Conservation (phyloP, 2,888 invertebrate species). For the Polydesmus complanatus region DNA sequence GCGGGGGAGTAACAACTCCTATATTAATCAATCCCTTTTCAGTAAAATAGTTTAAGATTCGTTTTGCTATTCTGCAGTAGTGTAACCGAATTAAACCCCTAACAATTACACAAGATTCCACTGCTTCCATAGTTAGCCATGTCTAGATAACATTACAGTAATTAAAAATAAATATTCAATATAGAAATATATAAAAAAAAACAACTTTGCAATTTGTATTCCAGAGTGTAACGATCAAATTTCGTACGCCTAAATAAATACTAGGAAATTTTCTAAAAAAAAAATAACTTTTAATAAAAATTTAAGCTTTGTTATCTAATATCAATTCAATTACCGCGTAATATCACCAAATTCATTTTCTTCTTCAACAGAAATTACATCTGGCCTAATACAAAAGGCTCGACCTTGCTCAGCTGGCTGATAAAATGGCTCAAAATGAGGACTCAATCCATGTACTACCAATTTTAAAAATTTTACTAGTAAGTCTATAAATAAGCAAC, state of each 20-base stretch:
- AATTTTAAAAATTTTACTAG: slow-evolving; percentile 2
- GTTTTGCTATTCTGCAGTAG: slow-evolving; percentile 26
- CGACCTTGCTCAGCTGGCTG: slow-evolving; percentile 25
- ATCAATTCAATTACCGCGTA: slow-evolving; percentile 20
- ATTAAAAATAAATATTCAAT: slow-evolving; percentile 7
- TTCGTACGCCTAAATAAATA: slow-evolving; percentile 33
- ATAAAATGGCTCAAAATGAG: slow-evolving; percentile 27
- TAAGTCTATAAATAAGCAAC: slow-evolving; percentile 2
- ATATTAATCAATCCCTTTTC: slow-evolving; percentile 31
- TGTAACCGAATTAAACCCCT: slow-evolving; percentile 31
- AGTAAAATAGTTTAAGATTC: slow-evolving; percentile 30
- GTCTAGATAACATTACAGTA: slow-evolving; percentile 28
- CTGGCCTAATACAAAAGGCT: slow-evolving; percentile 29
- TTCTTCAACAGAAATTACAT: slow-evolving; percentile 33
- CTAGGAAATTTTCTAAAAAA: slow-evolving; percentile 22
- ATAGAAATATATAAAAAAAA: not conserved
- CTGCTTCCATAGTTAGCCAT: slow-evolving; percentile 30
- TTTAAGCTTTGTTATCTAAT: not conserved
- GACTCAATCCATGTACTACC: slow-evolving; percentile 15
- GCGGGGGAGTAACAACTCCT: slow-evolving; percentile 27
- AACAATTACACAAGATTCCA: slow-evolving; percentile 29
- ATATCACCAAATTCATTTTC: slow-evolving; percentile 30
- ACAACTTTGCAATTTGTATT: slow-evolving; percentile 30
- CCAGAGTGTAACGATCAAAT: slow-evolving; percentile 34
- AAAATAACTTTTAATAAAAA: not conserved